phyloP scores from a whole-genome alignment of 2,797 vertebrate species.

The Coregonus suidteri region DNA sequence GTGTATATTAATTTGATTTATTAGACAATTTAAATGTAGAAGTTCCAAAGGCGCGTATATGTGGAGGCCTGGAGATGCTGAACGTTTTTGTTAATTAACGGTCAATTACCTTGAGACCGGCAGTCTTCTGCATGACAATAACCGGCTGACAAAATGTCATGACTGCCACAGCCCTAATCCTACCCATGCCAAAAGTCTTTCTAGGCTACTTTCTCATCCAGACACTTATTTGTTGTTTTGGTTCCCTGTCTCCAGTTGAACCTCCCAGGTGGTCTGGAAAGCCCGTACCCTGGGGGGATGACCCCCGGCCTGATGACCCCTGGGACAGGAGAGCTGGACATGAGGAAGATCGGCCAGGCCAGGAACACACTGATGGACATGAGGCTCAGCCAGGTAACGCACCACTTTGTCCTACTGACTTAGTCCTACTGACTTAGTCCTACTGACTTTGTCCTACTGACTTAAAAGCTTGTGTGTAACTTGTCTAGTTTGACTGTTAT shows the following conservation, averaged over 20 bases:
- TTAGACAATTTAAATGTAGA: no score
- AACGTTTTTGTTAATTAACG: no score
- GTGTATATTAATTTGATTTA: no score
- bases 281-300: slow-evolving; percentile 94
- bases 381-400: slow-evolving; percentile 93
- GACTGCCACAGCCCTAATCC: background rate
- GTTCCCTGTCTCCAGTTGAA: slow-evolving; percentile 68
- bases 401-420: background rate
- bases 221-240: background rate
- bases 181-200: background rate
- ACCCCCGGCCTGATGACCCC: slow-evolving; percentile 94
- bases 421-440: background rate
- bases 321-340: slow-evolving; percentile 94
- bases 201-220: background rate
- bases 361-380: slow-evolving; percentile 99
- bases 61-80: no score
- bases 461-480: no score
- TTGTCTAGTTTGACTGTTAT: no score
- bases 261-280: slow-evolving; percentile 90
- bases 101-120: no score
- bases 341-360: slow-evolving; percentile 98
- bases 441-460: no score
- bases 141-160: no score
- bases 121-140: no score
- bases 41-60: no score